phyloP scores from a whole-genome alignment of 2,113 vertebrate genomes.

The Lagopus muta region DNA sequence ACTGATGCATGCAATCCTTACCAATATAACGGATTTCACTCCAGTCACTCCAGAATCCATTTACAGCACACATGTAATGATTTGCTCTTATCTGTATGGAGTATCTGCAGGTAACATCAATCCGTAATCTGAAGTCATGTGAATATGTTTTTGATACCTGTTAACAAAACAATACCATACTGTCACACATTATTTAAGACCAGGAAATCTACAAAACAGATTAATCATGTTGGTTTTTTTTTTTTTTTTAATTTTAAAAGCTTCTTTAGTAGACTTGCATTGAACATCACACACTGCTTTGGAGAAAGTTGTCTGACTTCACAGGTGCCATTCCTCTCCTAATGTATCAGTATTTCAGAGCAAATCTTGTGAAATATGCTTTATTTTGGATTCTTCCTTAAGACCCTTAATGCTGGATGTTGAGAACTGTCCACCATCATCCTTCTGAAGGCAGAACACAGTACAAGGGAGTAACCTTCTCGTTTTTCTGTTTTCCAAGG shows the following conservation, averaged over 20 bases:
- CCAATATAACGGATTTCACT: constrained; percentile 43
- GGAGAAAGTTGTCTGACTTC: background rate
- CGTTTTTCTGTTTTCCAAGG: background rate
- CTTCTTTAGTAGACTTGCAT: background rate
- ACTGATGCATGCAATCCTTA: constrained; percentile 31
- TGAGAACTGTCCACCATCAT: background rate
- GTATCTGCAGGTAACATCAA: constrained; percentile 33
- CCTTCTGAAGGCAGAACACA: background rate
- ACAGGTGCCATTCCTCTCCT: background rate
- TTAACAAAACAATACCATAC: background rate
- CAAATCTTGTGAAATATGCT: background rate
- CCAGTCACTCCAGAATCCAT: constrained; percentile 73
- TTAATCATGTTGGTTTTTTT: rapidly evolving
- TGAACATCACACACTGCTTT: background rate
- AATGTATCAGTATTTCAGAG: background rate
- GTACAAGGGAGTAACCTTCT: background rate
- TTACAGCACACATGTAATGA: background rate
- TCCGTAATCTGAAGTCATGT: background rate
- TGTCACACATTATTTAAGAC: background rate
- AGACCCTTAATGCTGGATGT: background rate
- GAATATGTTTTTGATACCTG: constrained; percentile 34
- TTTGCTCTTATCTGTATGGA: constrained; percentile 66
- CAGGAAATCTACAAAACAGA: background rate
- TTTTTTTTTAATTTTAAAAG: background rate
- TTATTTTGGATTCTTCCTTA: background rate